Conservation (phyloP, 2,113 vertebrate genomes). For the Mormoops blainvillei region DNA sequence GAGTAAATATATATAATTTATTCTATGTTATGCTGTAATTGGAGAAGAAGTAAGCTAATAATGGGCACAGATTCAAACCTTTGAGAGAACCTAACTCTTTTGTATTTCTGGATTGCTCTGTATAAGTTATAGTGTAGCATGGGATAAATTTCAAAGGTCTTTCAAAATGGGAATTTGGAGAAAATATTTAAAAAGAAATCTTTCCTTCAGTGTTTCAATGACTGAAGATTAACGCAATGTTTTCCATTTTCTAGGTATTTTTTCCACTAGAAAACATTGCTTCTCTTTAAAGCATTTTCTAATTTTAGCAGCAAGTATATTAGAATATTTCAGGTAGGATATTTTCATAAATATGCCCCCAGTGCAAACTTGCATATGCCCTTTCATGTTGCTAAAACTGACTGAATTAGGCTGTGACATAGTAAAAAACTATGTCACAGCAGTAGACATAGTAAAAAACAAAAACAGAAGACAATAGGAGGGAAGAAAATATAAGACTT, state of each 20-base stretch:
- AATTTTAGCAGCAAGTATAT: slow-evolving; percentile 53
- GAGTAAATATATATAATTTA: neutral
- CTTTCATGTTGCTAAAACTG: slow-evolving; percentile 5
- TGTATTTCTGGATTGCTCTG: neutral
- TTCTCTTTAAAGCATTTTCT: slow-evolving; percentile 25
- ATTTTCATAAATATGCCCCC: slow-evolving; percentile 15
- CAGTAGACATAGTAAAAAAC: neutral
- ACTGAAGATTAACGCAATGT: neutral
- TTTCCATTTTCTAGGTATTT: neutral
- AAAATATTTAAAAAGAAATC: neutral
- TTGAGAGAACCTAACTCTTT: neutral
- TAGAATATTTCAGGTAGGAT: slow-evolving; percentile 28
- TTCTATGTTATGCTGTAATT: neutral
- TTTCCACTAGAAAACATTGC: neutral
- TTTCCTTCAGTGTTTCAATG: neutral
- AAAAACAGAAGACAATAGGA: slow-evolving; percentile 3
- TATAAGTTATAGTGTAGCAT: neutral
- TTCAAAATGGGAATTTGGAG: neutral
- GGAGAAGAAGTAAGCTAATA: neutral
- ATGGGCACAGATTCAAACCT: neutral
- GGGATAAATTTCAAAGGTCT: neutral
- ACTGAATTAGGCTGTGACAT: slow-evolving; percentile 19
- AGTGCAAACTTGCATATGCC: slow-evolving; percentile 9
- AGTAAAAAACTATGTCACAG: slow-evolving; percentile 34
- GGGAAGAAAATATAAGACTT: neutral